Evolutionary conservation across 2,797 vertebrate genomes (phyloP).

Genomic region (Chelidonichthys spinosus): DNA sequence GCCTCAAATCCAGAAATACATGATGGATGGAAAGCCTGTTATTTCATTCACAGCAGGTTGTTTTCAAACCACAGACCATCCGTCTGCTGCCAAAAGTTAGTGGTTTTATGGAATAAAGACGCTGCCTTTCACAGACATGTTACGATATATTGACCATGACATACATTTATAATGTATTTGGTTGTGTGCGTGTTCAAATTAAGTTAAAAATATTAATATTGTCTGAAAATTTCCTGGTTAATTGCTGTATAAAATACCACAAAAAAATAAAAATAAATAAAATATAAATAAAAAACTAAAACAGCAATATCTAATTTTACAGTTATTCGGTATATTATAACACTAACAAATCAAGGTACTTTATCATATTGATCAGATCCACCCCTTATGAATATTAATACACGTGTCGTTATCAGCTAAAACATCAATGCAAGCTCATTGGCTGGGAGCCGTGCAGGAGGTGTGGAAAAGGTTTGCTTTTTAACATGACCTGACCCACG

Average conservation of each 20-base stretch:
- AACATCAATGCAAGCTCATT: neutral
- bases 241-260: neutral
- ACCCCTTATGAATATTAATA: neutral
- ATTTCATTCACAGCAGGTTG: neutral
- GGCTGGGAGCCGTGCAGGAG: too few species aligned
- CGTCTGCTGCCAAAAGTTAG: neutral
- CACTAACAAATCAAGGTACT: neutral
- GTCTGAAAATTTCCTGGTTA: neutral
- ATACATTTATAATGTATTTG: neutral
- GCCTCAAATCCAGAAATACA: neutral
- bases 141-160: neutral
- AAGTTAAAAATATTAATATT: neutral
- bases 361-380: neutral
- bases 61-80: too few species aligned
- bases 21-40: too few species aligned
- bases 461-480: neutral
- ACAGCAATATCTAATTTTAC: too few species aligned
- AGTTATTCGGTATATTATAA: neutral
- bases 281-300: too few species aligned
- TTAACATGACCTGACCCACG: neutral
- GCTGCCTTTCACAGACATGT: neutral
- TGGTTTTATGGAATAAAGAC: neutral
- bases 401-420: neutral
- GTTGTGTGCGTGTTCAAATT: neutral
- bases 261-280: too few species aligned